Evolutionary conservation across 1,140 invertebrate genomes (phyloP).

Genomic region (Dolichoris vasculosae): DNA sequence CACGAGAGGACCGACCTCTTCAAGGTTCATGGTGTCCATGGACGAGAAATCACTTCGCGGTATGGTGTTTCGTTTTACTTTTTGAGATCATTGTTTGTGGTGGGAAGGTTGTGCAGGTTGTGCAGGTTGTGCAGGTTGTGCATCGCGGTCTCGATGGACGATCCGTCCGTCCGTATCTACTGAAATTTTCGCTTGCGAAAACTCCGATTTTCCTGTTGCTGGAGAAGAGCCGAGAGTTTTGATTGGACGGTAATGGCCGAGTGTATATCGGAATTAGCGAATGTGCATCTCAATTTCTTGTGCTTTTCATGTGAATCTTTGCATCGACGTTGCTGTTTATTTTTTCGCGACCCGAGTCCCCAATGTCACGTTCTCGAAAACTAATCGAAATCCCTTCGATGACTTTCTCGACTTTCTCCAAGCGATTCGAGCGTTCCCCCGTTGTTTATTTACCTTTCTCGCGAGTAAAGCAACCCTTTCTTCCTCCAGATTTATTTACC

Average conservation of each 20-base stretch:
- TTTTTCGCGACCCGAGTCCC: background rate
- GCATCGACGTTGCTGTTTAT: background rate
- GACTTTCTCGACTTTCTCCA: too few relatives aligned
- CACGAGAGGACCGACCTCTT: background rate
- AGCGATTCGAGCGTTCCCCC: too few relatives aligned
- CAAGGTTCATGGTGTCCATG: conserved; percentile 27
- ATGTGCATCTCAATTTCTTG: background rate
- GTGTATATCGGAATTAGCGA: too few relatives aligned
- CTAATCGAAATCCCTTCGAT: too few relatives aligned
- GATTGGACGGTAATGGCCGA: background rate
- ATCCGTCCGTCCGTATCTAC: background rate
- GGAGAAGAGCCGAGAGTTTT: background rate
- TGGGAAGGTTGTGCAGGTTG: background rate
- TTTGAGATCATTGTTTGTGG: background rate
- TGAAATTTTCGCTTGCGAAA: background rate
- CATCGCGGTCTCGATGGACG: background rate
- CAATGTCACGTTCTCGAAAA: background rate
- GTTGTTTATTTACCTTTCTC: too few relatives aligned
- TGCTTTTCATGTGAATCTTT: background rate
- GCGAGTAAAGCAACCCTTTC: too few relatives aligned
- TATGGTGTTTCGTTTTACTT: conserved; percentile 5
- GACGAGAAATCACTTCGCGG: conserved; percentile 34
- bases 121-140: background rate
- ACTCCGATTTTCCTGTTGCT: background rate
- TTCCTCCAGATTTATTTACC: too few relatives aligned